Base-by-base conservation (phyloP, 2,113 vertebrate species). In the Sapayoa aenigma region DNA sequence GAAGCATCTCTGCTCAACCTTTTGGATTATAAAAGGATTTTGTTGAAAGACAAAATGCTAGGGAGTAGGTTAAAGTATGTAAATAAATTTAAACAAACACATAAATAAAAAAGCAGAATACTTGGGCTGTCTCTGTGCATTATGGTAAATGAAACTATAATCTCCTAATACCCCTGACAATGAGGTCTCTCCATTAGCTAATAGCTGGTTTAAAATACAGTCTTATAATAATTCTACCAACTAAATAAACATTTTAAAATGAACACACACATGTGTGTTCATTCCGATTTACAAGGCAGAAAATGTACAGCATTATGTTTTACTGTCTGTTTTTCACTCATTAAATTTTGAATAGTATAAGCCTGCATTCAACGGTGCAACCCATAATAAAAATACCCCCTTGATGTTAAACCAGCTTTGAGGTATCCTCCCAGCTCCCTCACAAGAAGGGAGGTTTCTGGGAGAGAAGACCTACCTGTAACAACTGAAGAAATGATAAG, bases 401-500 rank as follows among this genome's bases (percentile, higher is more conserved):
- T 71, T 55, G 59, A 84, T 68, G 84, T 50, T n/a, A 85, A 95
- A 89, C 14, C 83, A 72, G 71, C 52, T 93, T 37, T 11, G 73
- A 90, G 72, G 76, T 75, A 76, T 30, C 60, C 75, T 39, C 56
- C 39, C 53, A 33, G 47, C 58, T 87, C 75, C 90, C 47, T 88
- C 46, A 44, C 9, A 27, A 59, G n/a, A 35, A 89, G 72, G 39
- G 50, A 81, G 60, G 55, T 72, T 21, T 39, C 85, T 69, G 68
- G 42, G 25, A 75, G 49, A 78, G 56, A 65, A 77, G 67, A 97
- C 98, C 98, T 97, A 98, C 98, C 98, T 97, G 87, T 73, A 98
- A 79, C 41, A 97, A 52, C 63, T 96, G 97, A 85, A 98, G 94
- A 76, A 97, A 95, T 18, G 95, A 91, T 47, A 94, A 59, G 58